Base-by-base conservation (phyloP, 2,113 vertebrate genomes). In the Silurus meridionalis region DNA sequence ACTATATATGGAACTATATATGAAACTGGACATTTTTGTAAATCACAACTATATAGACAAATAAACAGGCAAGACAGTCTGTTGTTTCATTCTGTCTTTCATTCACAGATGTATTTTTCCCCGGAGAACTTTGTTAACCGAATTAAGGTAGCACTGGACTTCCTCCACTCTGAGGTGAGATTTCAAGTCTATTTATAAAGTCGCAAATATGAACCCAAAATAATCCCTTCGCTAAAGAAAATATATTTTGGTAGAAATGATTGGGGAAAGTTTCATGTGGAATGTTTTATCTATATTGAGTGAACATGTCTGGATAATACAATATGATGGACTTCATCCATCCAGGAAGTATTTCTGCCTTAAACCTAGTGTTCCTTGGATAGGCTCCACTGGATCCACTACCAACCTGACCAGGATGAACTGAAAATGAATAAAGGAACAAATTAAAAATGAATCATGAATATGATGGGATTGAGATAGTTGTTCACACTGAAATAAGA, bases 131-230 rank as follows among this genome's bases (percentile, higher is more conserved):
- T 95, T 90, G 37, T 66, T 21, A 87, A 60, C 3, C 91, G 92
- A 79, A 90, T 99, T 84, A 93, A 87, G 61, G 91, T 95, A 83
- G 94, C 95, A 58, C 94, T 99, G 92, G 97, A 99, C 91, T 92
- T 95, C 89, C 94, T 98, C 21, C 96, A 97, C 4, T 85, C 91
- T 87, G 90, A 97, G 96, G 97, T 96, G 90, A 71, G 86, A 91
- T 21, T 14, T 19, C 53, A 79, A 28, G 25, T 58, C 37, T 79
- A 15, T 28, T 52, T 78, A 28, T 28, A 78, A 78, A 25, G 23
- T 3, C 13, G 9, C 50, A 53, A 75, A 52, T 23, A 52, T 75
- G 9, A 75, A 52, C 37, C 37, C 1, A 2, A 37, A 37, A 37
- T 37, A 37, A 37, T 37, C 37, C 37, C 37, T 37, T 37, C 2